Conservation (phyloP, 2,797 vertebrate species). For the Pempheris klunzingeri region DNA sequence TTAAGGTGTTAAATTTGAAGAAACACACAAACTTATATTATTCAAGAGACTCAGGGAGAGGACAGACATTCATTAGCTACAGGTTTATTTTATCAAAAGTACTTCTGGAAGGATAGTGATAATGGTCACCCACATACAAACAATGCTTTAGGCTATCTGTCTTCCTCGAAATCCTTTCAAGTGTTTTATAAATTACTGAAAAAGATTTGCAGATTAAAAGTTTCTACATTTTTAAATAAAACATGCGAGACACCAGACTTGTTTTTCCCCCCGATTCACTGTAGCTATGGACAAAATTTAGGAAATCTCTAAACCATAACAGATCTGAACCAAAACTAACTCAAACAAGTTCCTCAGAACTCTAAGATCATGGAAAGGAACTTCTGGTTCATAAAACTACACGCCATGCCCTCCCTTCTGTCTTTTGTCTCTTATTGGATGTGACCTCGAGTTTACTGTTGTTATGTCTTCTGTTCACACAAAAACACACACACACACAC, state of each 20-base stretch:
- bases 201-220: slow-evolving; percentile 6
- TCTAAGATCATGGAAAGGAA: slow-evolving; percentile 57
- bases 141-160: not conserved
- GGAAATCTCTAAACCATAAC: slow-evolving; percentile 44
- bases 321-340: slow-evolving; percentile 17
- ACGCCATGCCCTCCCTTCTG: slow-evolving; percentile 25
- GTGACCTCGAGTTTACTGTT: slow-evolving; percentile 53
- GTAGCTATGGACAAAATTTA: slow-evolving; percentile 14
- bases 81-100: slow-evolving; percentile 25
- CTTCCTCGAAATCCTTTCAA: slow-evolving; percentile 32
- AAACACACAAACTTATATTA: slow-evolving; percentile 17
- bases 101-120: not conserved
- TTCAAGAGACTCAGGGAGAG: slow-evolving; percentile 15
- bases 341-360: slow-evolving; percentile 40
- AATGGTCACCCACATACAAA: slow-evolving; percentile 12
- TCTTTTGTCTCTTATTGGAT: slow-evolving; percentile 59
- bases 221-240: slow-evolving; percentile 27
- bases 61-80: slow-evolving; percentile 49
- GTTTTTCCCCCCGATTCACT: slow-evolving; percentile 30
- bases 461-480: slow-evolving; percentile 57
- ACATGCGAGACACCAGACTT: slow-evolving; percentile 15
- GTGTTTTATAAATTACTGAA: not conserved
- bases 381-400: slow-evolving; percentile 56
- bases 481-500: slow-evolving; percentile 39
- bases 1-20: slow-evolving; percentile 57